Evolutionary conservation across 2,888 invertebrate genomes (phyloP).

Genomic region (Leucoma salicis): DNA sequence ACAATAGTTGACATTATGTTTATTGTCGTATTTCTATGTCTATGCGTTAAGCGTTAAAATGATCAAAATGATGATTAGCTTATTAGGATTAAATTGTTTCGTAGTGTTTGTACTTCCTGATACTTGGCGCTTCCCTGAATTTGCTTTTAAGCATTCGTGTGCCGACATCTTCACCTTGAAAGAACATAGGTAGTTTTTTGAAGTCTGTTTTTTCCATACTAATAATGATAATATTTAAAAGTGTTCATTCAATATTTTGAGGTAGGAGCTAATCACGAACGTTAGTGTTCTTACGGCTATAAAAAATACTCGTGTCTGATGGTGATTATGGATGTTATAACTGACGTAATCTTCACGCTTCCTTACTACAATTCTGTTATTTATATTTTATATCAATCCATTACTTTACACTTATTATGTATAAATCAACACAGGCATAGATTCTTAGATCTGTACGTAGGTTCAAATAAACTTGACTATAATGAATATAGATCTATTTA

Average conservation of each 20-base stretch:
- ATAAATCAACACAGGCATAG: background rate
- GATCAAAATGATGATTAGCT: conserved; percentile 52
- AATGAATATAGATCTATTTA: no score
- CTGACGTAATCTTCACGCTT: conserved; percentile 60
- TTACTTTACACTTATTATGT: background rate
- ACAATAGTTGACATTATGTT: conserved; percentile 23
- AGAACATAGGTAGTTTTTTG: conserved; percentile 62
- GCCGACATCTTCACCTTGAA: conserved; percentile 74
- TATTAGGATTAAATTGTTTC: conserved; percentile 54
- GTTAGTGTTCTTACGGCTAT: conserved; percentile 50
- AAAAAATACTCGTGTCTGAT: conserved; percentile 48
- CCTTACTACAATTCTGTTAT: conserved; percentile 44
- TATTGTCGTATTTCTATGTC: conserved; percentile 25
- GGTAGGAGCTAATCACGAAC: conserved; percentile 68
- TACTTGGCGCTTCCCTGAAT: conserved; percentile 69
- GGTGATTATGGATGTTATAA: conserved; percentile 52
- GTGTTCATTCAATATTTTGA: conserved; percentile 71
- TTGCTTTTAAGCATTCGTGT: conserved; percentile 64
- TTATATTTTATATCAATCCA: background rate
- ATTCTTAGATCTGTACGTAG: no score
- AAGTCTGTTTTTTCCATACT: conserved; percentile 58
- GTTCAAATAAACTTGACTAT: no score
- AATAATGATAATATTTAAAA: conserved; percentile 71
- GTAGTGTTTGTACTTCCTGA: conserved; percentile 54
- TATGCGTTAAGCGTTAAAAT: conserved; percentile 33